Base-by-base conservation (phyloP, 1,140 invertebrate genomes). In the Ctenoplectra terminalis region DNA sequence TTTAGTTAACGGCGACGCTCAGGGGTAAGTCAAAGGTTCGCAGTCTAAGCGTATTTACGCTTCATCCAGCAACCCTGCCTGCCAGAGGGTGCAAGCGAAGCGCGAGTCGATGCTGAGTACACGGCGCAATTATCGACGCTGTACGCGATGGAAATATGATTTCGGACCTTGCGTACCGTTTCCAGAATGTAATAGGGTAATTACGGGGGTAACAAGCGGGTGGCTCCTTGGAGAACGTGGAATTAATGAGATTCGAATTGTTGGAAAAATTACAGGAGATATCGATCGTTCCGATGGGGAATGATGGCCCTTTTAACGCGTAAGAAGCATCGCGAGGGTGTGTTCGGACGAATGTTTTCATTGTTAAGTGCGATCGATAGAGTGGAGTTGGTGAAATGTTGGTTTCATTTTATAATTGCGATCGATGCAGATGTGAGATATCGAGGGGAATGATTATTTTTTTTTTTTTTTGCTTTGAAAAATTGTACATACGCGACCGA, bases 11-110 rank as follows among this genome's bases (percentile, higher is more conserved):
- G 11, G 17, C 20, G 26, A 34, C 2, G 15, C n/a, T 11, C 29
- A 23, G 2, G n/a, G 29, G 56, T 20, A 37, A 60, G 29, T 37
- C 60, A 15, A 13, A 34, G 34, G 9, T 52, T 23, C 29, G 13
- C 23, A 17, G 40, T 58, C n/a, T 37, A 23, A 40, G 48, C 17
- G 31, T 75, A 66, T 75, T 75, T 75, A 40, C 61, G 60, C 13
- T 52, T 52, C 73, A 40, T 64, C 43, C 20, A 15, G 29, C 40
- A 74, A 15, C 15, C 29, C 20, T 4, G 15, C 20, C n/a, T 29
- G n/a, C 13, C 4, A 34, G 34, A 6, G 37, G 54, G 8, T 20
- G 52, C 26, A 29, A 46, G 8, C 20, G 34, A n/a, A 69, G 29
- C 26, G 17, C n/a, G 34, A 63, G 34, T 13, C 60, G 31, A 60